These are phyloP conservation scores for Odontamblyopus lacepedii DNA, from an alignment of 2,797 vertebrate genomes.

Conservation along the genomic window DNA sequence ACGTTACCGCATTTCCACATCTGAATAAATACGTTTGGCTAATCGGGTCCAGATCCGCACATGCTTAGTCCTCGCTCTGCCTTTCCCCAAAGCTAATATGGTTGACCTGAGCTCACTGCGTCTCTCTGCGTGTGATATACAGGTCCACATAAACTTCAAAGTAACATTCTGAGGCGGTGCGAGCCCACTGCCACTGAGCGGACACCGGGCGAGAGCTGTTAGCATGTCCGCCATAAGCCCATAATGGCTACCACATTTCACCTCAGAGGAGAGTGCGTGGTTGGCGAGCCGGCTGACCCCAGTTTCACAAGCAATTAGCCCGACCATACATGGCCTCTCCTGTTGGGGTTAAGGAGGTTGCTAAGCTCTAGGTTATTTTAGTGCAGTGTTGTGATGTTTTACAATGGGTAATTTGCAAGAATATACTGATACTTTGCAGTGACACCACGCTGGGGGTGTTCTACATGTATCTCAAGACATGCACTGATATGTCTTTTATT, in stretches of 20 bases:
- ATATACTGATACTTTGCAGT: too few species aligned
- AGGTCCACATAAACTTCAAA: constrained; percentile 12
- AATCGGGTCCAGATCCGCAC: constrained; percentile 1
- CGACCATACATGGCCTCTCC: neutral
- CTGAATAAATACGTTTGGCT: neutral
- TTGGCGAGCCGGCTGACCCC: neutral
- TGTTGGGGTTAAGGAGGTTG: neutral
- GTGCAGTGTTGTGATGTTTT: neutral
- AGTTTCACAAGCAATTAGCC: constrained; percentile 1
- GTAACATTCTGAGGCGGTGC: neutral
- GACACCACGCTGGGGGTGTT: too few species aligned
- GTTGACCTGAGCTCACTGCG: constrained; percentile 14
- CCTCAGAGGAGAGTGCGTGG: neutral
- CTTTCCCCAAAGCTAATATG: constrained; percentile 8
- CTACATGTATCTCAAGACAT: too few species aligned
- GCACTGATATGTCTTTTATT: too few species aligned
- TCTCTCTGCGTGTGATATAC: neutral
- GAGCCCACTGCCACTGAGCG: neutral
- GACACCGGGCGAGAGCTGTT: neutral
- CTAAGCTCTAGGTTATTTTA: neutral
- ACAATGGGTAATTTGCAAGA: neutral
- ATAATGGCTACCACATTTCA: constrained; percentile 3
- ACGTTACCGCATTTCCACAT: too few species aligned
- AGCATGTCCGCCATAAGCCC: neutral
- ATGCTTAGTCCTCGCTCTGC: neutral